Conservation (phyloP, 2,113 vertebrate genomes). For the Sarotherodon lohbergeri region DNA sequence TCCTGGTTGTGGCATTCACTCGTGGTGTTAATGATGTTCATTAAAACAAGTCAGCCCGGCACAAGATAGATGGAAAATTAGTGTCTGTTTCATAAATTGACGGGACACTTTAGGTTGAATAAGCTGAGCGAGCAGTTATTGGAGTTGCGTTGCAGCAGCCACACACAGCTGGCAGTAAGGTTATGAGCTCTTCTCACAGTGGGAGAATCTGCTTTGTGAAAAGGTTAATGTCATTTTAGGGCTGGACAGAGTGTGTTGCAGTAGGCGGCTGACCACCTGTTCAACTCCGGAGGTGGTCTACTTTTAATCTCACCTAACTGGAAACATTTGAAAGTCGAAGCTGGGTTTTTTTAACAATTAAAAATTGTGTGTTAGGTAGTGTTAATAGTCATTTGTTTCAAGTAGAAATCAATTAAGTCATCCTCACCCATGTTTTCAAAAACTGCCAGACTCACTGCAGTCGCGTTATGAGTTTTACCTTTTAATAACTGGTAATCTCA, state of each 20-base stretch:
- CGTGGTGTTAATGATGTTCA: conserved; percentile 38
- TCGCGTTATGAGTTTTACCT: background rate
- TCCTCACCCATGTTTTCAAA: background rate
- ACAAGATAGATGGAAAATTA: background rate
- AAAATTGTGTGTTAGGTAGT: background rate
- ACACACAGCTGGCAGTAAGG: conserved; percentile 58
- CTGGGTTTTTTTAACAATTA: background rate
- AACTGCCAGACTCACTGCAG: background rate
- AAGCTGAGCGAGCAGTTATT: conserved; percentile 58
- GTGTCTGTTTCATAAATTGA: background rate
- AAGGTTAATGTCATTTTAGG: conserved; percentile 69
- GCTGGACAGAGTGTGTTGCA: conserved; percentile 40
- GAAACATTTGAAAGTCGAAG: conserved; percentile 53
- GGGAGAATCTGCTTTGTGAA: conserved; percentile 47
- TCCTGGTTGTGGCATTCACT: conserved; percentile 14
- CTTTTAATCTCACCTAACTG: conserved; percentile 28
- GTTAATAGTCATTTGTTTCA: background rate
- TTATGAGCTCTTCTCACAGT: conserved; percentile 54
- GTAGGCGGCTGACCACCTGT: conserved; percentile 65
- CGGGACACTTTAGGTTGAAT: background rate
- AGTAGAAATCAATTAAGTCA: background rate
- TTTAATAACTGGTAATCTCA: conserved; percentile 40
- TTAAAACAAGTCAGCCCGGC: background rate
- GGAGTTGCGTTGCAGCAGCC: conserved; percentile 36
- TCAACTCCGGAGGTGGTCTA: conserved; percentile 48